Percentiles rank a stretch among this genome's conserved stretches.
phyloP scores from a whole-genome alignment of 2,113 vertebrate species.

The Tiliqua scincoides region DNA sequence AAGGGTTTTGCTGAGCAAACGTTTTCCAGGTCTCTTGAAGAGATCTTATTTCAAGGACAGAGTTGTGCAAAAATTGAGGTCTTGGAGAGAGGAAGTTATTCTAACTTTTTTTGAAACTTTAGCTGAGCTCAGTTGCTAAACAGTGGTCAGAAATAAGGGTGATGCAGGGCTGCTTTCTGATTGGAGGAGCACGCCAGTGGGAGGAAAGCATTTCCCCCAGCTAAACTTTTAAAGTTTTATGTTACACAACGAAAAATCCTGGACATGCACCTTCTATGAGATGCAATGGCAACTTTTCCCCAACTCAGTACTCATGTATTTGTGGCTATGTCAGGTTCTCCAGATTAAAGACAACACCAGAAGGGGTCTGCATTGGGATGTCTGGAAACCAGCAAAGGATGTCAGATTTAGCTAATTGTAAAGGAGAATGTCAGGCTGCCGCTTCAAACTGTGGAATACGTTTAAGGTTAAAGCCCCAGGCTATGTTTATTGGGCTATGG shows the following conservation, averaged over 20 bases:
- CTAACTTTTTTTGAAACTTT: constrained; percentile 89
- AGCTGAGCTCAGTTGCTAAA: constrained; percentile 93
- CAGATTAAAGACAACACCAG: neutral
- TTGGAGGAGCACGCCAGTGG: constrained; percentile 76
- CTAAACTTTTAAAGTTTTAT: constrained; percentile 71
- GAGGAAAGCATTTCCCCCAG: constrained; percentile 79
- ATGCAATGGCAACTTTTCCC: neutral
- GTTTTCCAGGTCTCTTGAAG: constrained; percentile 70
- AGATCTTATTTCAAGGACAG: constrained; percentile 76
- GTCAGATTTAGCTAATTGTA: neutral
- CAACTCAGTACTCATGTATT: neutral
- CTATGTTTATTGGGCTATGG: neutral
- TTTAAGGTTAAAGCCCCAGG: neutral
- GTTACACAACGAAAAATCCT: constrained; percentile 69
- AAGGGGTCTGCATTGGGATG: neutral
- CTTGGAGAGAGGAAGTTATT: constrained; percentile 86
- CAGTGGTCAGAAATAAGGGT: constrained; percentile 89
- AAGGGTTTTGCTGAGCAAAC: constrained; percentile 67
- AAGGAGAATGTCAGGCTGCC: neutral
- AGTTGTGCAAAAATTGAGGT: constrained; percentile 75
- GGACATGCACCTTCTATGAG: constrained; percentile 58
- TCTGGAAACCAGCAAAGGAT: neutral
- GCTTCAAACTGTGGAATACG: neutral
- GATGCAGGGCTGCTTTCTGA: constrained; percentile 79
- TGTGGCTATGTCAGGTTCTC: neutral